Base-by-base conservation (phyloP, 2,797 vertebrate genomes). In the Threskiornis aethiopicus region DNA sequence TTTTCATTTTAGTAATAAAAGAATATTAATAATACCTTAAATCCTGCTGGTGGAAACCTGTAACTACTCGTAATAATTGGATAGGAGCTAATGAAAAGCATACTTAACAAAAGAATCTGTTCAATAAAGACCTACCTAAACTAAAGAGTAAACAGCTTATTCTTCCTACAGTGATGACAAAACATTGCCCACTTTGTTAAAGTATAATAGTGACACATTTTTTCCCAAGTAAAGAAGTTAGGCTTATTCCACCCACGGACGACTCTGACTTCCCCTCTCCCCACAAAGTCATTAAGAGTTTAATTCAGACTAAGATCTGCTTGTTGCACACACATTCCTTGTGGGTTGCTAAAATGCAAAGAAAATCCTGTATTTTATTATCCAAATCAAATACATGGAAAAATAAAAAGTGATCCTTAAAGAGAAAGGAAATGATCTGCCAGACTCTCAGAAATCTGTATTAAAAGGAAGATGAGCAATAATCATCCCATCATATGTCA, bases 1-100 rank as follows among this genome's bases (percentile, higher is more conserved):
- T 76, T 87, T 95, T 82, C 16, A 61, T 87, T 86, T 93, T 46
- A 76, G 29, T 31, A 90, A 89, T 79, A 59, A 79, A 90, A 89
- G 11, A 90, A 19, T 78, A 88, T 69, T 94, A 93, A 73, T 65
- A 82, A 84, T 76, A 49, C 54, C 35, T 76, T 82, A 86, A 79
- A 57, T 82, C 24, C 70, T 83, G 39, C 42, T 62, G 0, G 0
- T 51, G 33, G 47, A 76, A 87, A 76, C 16, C 14, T 70, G n/a
- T 55, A 84, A 69, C 39, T 92, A 42, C 24, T 62, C 35, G 67
- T 78, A 62, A 22, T 87, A 87, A 84, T 5, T 72, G 42, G 42
- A 89, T 6, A 82, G 33, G 6, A 76, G 35, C 42, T 83, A 89
- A 72, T 58, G 76, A 90, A 95, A 85, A 81, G 19, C 24, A 78